These are phyloP conservation scores for Pseudois nayaur DNA, from an alignment of 2,113 vertebrate genomes.

Conservation along the genomic window DNA sequence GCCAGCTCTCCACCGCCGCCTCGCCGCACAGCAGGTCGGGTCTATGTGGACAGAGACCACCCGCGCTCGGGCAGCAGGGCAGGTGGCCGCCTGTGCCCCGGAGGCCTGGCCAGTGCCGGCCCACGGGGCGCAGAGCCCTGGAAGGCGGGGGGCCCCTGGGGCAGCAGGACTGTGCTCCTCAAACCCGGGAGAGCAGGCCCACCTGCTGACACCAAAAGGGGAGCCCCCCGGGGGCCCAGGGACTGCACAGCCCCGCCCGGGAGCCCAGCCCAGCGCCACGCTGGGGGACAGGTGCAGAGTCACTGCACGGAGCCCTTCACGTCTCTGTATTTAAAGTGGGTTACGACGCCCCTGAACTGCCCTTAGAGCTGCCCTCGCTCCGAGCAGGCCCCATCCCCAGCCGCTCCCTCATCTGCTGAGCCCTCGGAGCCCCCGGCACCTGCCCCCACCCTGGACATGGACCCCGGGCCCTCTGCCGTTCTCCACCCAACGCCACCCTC, in stretches of 20 bases:
- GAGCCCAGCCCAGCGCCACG: background rate
- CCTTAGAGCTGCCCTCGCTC: background rate
- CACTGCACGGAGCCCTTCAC: background rate
- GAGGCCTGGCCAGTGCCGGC: background rate
- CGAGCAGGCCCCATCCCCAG: background rate
- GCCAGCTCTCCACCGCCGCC: background rate
- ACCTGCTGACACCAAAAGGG: background rate
- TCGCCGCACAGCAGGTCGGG: fast-evolving
- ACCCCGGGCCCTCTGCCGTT: fast-evolving
- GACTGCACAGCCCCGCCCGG: fast-evolving
- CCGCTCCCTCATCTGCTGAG: background rate
- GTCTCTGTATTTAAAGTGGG: background rate
- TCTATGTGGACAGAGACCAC: fast-evolving
- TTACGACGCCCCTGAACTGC: background rate
- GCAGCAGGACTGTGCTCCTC: background rate
- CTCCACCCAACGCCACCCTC: background rate
- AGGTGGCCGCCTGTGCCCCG: background rate
- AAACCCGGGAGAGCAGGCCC: background rate
- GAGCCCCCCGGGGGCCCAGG: background rate
- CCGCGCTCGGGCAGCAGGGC: background rate
- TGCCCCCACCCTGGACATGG: background rate
- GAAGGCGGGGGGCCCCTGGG: background rate
- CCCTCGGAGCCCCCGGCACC: background rate
- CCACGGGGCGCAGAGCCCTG: background rate
- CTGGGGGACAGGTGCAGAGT: fast-evolving